These are phyloP conservation scores for Leguminivora glycinivorella DNA, from an alignment of 1,140 invertebrate species.

Conservation along the genomic window DNA sequence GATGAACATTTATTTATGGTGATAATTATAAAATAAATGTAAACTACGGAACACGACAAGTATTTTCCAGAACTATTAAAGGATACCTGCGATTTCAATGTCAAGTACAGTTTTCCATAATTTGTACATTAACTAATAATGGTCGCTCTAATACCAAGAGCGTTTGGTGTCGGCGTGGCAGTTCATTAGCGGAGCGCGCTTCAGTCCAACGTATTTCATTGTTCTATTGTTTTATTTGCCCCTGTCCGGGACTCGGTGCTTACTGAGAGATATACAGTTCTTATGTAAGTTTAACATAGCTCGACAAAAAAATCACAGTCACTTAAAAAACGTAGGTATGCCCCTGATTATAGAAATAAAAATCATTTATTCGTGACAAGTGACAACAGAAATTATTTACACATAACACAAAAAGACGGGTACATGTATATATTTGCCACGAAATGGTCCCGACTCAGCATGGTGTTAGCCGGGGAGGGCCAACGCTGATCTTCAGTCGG, in stretches of 20 bases:
- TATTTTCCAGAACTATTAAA: not conserved
- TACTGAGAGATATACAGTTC: constrained; percentile 48
- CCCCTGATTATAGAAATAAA: too few species aligned
- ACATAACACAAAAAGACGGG: too few species aligned
- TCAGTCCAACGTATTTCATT: constrained; percentile 51
- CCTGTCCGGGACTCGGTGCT: constrained; percentile 45
- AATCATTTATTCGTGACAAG: too few species aligned
- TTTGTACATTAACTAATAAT: constrained; percentile 40
- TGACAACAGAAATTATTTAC: too few species aligned
- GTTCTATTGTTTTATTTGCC: constrained; percentile 56
- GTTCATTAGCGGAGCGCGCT: constrained; percentile 52
- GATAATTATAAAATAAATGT: too few species aligned
- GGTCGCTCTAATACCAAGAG: constrained; percentile 41
- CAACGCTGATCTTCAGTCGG: too few species aligned
- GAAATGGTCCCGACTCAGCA: too few species aligned
- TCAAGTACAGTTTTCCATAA: constrained; percentile 27
- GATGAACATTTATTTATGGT: not conserved
- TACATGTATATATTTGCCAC: too few species aligned
- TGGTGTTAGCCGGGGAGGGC: too few species aligned
- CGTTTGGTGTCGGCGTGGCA: constrained; percentile 37
- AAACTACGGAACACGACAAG: not conserved
- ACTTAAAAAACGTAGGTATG: not conserved
- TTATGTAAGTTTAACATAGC: constrained; percentile 30
- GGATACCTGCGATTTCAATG: not conserved
- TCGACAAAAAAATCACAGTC: constrained; percentile 37